Percentiles rank a stretch among this genome's conserved stretches.
These are phyloP conservation scores for Macropis europaea DNA, from an alignment of 2,888 invertebrate species.

Conservation along the genomic window DNA sequence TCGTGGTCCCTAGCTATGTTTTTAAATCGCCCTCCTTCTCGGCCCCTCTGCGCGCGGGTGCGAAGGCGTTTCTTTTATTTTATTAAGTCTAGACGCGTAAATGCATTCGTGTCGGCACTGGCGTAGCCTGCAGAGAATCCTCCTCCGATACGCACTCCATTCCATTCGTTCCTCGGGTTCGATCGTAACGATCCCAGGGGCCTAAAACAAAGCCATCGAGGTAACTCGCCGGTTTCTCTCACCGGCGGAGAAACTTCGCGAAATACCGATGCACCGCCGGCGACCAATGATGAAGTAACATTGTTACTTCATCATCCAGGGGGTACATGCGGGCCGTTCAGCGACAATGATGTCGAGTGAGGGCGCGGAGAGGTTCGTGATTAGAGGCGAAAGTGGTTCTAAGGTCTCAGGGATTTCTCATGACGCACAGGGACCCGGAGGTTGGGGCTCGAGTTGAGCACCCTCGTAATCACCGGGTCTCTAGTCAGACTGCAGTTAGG, in stretches of 20 bases:
- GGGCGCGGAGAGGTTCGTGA: not conserved
- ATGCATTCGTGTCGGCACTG: conserved; percentile 78
- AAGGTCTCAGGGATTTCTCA: not conserved
- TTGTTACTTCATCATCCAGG: not conserved
- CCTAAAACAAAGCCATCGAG: too few species aligned
- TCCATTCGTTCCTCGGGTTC: conserved; percentile 36
- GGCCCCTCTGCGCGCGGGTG: conserved; percentile 62
- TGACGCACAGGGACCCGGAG: not conserved
- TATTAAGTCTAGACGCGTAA: conserved; percentile 79
- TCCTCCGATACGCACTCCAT: conserved; percentile 50
- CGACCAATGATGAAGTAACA: not conserved
- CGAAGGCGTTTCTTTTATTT: conserved; percentile 77
- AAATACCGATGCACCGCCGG: not conserved
- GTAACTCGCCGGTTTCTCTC: too few species aligned
- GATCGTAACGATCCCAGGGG: too few species aligned
- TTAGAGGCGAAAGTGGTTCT: not conserved
- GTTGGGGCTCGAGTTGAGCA: conserved; percentile 65
- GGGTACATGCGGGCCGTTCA: conserved; percentile 2
- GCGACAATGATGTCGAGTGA: not conserved
- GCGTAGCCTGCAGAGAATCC: conserved; percentile 68
- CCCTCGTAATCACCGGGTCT: conserved; percentile 74
- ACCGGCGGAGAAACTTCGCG: not conserved
- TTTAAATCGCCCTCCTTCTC: conserved; percentile 66
- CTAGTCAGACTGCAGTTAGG: conserved; percentile 73
- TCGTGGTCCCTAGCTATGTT: conserved; percentile 67